Conservation (phyloP, 2,797 vertebrate species). For the Sylvilagus floridanus region DNA sequence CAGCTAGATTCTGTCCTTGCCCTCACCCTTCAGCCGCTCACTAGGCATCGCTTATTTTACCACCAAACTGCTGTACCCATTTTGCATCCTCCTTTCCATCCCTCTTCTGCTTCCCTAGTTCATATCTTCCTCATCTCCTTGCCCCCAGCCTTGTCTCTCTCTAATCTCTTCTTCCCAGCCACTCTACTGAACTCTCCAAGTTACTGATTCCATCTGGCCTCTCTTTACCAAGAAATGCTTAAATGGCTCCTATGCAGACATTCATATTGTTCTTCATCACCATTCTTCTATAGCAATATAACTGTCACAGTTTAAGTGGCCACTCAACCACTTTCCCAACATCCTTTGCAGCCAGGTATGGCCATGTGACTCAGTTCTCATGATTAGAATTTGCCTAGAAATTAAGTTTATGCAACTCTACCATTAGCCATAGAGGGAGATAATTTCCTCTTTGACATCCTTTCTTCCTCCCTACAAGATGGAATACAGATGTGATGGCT, state of each 20-base stretch:
- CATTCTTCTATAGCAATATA: background rate
- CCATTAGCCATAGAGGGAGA: background rate
- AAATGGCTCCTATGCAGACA: background rate
- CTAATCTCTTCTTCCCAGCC: background rate
- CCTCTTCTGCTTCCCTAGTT: background rate
- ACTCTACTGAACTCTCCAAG: background rate
- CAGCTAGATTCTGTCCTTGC: background rate
- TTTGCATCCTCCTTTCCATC: background rate
- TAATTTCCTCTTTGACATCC: background rate
- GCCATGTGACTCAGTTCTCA: background rate
- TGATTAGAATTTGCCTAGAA: constrained; percentile 4
- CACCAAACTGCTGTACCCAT: background rate
- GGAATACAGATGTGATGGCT: background rate
- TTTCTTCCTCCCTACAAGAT: background rate
- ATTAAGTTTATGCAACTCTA: background rate
- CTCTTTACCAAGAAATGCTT: background rate
- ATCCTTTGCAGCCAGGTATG: background rate
- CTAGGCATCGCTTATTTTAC: background rate
- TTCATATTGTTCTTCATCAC: background rate
- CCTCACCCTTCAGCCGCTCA: background rate
- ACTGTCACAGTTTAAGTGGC: background rate
- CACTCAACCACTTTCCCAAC: background rate
- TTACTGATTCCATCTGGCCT: background rate
- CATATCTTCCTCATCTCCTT: background rate
- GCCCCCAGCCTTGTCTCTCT: background rate